These are phyloP conservation scores for Muscicapa striata DNA, from an alignment of 2,797 vertebrate species.

Conservation along the genomic window DNA sequence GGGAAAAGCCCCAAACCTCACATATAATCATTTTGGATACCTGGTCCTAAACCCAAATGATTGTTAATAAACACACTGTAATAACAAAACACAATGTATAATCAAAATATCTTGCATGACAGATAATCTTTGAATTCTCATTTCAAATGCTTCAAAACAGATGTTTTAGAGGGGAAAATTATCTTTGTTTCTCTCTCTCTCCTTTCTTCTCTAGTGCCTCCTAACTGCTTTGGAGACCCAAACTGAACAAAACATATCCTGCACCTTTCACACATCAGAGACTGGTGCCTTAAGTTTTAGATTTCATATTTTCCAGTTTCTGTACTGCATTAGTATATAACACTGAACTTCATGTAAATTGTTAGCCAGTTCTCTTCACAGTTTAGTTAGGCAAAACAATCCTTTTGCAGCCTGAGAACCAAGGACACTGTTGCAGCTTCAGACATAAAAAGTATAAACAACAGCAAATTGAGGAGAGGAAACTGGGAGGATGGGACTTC, in stretches of 20 bases:
- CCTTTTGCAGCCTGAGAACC: background rate
- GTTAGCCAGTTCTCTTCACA: background rate
- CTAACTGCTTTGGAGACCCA: background rate
- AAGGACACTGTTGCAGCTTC: background rate
- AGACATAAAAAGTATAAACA: background rate
- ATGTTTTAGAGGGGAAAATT: background rate
- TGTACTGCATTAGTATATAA: background rate
- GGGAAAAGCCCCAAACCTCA: accelerated
- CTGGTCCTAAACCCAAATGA: background rate
- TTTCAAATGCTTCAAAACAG: background rate
- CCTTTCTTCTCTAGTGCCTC: background rate
- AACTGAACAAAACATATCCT: background rate
- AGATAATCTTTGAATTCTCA: background rate
- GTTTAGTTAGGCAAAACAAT: background rate
- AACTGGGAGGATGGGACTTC: background rate
- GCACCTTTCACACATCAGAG: background rate
- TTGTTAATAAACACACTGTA: background rate
- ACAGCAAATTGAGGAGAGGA: too few species aligned
- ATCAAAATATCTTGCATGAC: background rate
- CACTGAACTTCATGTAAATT: background rate
- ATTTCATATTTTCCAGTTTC: background rate
- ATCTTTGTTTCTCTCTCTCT: background rate
- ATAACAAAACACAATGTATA: background rate
- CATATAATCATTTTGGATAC: background rate
- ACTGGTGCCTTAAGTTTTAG: background rate